Percentiles rank a stretch among this genome's conserved stretches.
These are phyloP conservation scores for Mamestra configurata DNA, from an alignment of 1,140 invertebrate species.

Conservation along the genomic window DNA sequence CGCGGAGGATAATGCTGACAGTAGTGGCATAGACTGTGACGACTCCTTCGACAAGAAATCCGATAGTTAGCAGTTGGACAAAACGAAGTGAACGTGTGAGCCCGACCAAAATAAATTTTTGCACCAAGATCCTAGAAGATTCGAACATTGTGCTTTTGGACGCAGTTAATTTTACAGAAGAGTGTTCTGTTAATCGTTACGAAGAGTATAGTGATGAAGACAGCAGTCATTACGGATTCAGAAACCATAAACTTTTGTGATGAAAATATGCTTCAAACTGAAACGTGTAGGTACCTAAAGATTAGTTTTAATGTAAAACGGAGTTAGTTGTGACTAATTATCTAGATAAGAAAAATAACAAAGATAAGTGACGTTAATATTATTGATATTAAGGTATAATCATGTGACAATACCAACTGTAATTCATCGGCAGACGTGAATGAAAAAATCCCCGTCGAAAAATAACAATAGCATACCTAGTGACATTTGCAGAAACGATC, in stretches of 20 bases:
- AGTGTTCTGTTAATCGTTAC: conserved; percentile 72
- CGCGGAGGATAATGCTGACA: conserved; percentile 87
- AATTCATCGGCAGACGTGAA: conserved; percentile 80
- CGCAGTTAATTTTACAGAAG: conserved; percentile 76
- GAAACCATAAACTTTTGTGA: conserved; percentile 79
- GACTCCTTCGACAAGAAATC: conserved; percentile 83
- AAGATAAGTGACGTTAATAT: conserved; percentile 70
- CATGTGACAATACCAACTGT: conserved; percentile 74
- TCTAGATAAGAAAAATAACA: conserved; percentile 73
- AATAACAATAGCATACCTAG: conserved; percentile 59
- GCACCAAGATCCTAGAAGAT: conserved; percentile 62
- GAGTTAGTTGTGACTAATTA: conserved; percentile 65
- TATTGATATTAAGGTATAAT: conserved; percentile 65
- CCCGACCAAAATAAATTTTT: conserved; percentile 60
- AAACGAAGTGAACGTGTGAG: conserved; percentile 67
- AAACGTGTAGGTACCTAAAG: conserved; percentile 80
- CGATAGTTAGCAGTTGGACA: conserved; percentile 66
- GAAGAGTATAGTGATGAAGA: conserved; percentile 64
- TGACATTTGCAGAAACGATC: conserved; percentile 57
- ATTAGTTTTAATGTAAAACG: conserved; percentile 80
- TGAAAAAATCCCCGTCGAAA: conserved; percentile 75
- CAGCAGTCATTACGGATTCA: conserved; percentile 60
- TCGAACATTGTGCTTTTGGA: conserved; percentile 75
- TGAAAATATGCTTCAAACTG: conserved; percentile 81
- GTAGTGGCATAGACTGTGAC: conserved; percentile 87